Conservation (phyloP, 2,797 vertebrate genomes). For the Corythornis leucogaster region DNA sequence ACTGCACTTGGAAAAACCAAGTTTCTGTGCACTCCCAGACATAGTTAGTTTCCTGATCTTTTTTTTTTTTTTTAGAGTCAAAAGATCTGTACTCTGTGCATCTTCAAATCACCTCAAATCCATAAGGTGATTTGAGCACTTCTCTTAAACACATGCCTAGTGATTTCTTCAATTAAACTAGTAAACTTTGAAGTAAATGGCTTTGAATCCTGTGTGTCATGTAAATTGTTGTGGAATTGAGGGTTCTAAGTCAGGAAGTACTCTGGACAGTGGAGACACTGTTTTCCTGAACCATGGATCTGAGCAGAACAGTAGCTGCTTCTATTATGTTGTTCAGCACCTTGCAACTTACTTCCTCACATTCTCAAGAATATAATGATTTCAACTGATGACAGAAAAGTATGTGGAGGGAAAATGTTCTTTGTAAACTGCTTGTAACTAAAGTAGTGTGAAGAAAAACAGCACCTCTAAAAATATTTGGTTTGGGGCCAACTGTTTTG, state of each 20-base stretch:
- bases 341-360: not conserved
- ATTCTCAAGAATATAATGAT: not conserved
- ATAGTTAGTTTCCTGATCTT: not conserved
- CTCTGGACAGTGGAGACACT: not conserved
- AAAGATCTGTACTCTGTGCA: not conserved
- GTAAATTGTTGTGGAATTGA: not conserved
- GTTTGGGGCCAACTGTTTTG: not conserved
- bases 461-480: not conserved
- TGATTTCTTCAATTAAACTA: not conserved
- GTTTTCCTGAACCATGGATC: not conserved
- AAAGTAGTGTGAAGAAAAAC: not conserved
- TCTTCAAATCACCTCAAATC: not conserved
- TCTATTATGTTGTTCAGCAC: not conserved
- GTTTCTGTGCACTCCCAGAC: not conserved
- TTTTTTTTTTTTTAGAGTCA: not conserved
- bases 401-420: not conserved
- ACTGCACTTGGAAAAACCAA: not conserved
- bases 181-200: not conserved
- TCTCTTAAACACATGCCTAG: not conserved
- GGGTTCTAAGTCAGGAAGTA: not conserved
- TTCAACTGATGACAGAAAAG: not conserved
- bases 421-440: not conserved
- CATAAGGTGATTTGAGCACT: not conserved
- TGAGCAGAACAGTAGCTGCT: not conserved
- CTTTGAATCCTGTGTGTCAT: not conserved